A percentile compares a stretch with the other conserved stretches of the same genome.
Evolutionary conservation across 1,140 invertebrate species (phyloP).

Genomic region (Brachionus paranguensis): DNA sequence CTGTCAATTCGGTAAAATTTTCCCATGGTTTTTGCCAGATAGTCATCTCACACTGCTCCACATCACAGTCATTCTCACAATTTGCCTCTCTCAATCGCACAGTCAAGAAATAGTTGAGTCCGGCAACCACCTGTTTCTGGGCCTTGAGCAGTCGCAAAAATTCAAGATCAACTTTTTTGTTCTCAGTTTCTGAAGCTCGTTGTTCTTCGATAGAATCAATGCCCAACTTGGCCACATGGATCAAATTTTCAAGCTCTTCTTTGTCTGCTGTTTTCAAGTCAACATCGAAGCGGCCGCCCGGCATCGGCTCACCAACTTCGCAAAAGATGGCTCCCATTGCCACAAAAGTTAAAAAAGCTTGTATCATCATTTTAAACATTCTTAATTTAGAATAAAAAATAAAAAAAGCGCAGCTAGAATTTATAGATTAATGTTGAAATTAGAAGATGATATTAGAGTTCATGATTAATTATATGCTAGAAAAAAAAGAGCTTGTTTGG

Average conservation of each 20-base stretch:
- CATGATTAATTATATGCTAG: background rate
- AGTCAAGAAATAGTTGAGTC: background rate
- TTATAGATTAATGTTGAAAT: conserved; percentile 11
- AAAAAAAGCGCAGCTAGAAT: conserved; percentile 2
- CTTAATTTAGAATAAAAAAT: background rate
- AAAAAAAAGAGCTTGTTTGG: background rate
- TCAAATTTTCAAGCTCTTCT: background rate
- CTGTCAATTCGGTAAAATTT: background rate
- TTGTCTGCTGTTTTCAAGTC: background rate
- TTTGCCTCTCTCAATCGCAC: background rate
- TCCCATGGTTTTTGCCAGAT: conserved; percentile 27
- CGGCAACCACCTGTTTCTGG: conserved; percentile 9
- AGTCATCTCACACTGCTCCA: background rate
- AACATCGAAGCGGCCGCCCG: background rate
- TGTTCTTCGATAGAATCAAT: background rate
- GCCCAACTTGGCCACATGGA: background rate
- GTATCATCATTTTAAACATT: background rate
- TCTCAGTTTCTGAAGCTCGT: background rate
- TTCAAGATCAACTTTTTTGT: background rate
- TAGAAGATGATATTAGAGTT: background rate
- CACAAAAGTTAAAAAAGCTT: background rate
- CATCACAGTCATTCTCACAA: conserved; percentile 7
- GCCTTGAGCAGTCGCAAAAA: background rate
- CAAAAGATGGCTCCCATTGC: background rate
- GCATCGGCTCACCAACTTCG: background rate